Base-by-base conservation (phyloP, 2,888 invertebrate genomes). In the Phania funesta region DNA sequence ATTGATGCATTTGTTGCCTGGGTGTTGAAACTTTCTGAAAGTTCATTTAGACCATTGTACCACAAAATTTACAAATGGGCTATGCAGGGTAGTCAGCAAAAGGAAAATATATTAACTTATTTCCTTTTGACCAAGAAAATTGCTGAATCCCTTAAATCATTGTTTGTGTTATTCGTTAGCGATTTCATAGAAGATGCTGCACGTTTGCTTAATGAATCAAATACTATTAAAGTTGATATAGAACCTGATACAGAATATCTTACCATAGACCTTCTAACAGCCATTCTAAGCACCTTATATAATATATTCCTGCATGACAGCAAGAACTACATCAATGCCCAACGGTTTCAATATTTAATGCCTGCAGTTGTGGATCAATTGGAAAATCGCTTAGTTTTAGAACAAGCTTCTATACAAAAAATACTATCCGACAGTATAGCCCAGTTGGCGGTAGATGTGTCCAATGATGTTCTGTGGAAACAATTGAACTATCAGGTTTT, bases 41-140 rank as follows among this genome's bases (percentile, higher is more conserved):
- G 94, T 0, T 94, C 94, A 46, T 99, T 99, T 91, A 93, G 96
- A 82, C 97, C 98, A 0, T 93, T 98, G 86, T 97, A 97, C 90
- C 95, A 95, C 86, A 94, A 95, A 91, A 92, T 98, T 16, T 97
- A 95, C 89, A 96, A 96, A 87, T 98, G 98, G 98, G 96, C 97
- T 0, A 76, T 89, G 50, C 92, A 94, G 83, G 54, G 60, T 13
- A 67, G 41, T 0, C 80, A 81, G 73, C 92, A 92, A 74, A 85
- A 85, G 84, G 91, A 83, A 92, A 92, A 60, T 1, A 84, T 86
- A 11, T 93, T 93, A 73, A 97, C 97, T 0, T 98, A 97, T 91
- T 93, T 87, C 90, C 93, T 95, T 87, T 88, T 97, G 35, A 95
- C 96, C 76, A 93, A 93, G 82, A 94, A 93, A 50, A 94, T 98